Percentiles rank a stretch among this genome's conserved stretches.
phyloP scores from a whole-genome alignment of 2,113 vertebrate genomes.

The Nerophis lumbriciformis region DNA sequence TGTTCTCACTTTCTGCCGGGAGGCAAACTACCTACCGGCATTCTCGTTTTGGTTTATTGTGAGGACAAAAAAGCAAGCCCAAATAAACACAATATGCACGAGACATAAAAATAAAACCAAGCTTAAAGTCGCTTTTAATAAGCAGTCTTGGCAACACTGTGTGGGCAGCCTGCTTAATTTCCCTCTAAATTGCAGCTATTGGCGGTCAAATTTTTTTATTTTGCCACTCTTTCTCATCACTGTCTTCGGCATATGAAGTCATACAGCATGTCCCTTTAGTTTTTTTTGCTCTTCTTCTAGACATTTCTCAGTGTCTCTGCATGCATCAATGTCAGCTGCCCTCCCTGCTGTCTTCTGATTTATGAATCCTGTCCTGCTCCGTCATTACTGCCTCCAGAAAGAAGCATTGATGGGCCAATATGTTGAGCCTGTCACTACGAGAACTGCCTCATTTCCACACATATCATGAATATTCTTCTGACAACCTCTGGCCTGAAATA shows the following conservation, averaged over 20 bases:
- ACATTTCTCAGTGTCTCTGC: conserved; percentile 35
- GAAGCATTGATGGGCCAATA: conserved; percentile 53
- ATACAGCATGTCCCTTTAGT: conserved; percentile 35
- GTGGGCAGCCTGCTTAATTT: conserved; percentile 9
- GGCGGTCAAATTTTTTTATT: conserved; percentile 4
- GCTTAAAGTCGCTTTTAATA: too few species aligned
- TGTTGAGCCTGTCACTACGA: conserved; percentile 43
- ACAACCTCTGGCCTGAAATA: conserved; percentile 40
- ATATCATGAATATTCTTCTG: conserved; percentile 52
- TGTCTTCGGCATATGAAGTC: conserved; percentile 32
- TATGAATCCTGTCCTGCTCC: conserved; percentile 53
- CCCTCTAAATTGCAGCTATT: conserved; percentile 16
- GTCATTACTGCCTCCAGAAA: conserved; percentile 54
- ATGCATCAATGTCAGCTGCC: conserved; percentile 50
- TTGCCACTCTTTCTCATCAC: conserved; percentile 17
- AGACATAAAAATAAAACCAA: too few species aligned
- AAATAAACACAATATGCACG: too few species aligned
- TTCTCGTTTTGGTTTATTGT: too few species aligned
- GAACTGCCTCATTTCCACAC: conserved; percentile 40
- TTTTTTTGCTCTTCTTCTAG: conserved; percentile 38
- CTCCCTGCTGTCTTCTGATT: conserved; percentile 52
- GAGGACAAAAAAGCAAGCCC: too few species aligned
- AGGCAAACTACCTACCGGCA: too few species aligned
- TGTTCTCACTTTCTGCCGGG: too few species aligned
- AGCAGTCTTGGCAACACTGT: too few species aligned